Evolutionary conservation across 2,113 vertebrate species (phyloP), one percentile per base, ranked within the genome.

Genomic region (Neodon shergylaensis): DNA sequence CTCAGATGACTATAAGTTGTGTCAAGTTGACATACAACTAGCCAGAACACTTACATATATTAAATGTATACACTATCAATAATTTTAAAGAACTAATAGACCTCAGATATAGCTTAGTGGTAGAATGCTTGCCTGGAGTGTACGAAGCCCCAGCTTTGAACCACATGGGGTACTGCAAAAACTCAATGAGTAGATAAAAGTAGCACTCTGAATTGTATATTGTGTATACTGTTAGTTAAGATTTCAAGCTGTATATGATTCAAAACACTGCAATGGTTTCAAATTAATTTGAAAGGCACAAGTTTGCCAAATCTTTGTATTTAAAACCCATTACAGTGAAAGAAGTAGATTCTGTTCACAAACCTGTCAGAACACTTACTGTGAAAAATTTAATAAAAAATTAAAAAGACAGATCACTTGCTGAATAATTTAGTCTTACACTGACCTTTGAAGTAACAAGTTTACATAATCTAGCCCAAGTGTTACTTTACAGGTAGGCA

Each of bases 331-430:
- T 86, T 91, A 66, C 8, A 92, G 31, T 87, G 11, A 91, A 93
- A 90, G 49, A 65, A 5, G 14, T 36, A 82, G 9, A 93, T 94
- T 92, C 74, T 96, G 89, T 19, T 94, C 68, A 87, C 88, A 92
- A 79, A 63, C 79, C 90, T 94, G 90, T 89, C 90, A 93, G 0
- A 78, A 36, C 14, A 65, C 52, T 86, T 84, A 89, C 33, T 86
- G 72, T 90, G 52, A 89, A 96, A 96, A 86, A 77, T 79, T 61
- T 76, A 91, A 54, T 70, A 65, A 84, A 94, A 81, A 90, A 96
- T 79, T 95, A 73, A 95, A 90, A 84, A 39, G 90, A 93, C 24
- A 94, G 89, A 87, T 88, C 3, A 17, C 61, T 83, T 85, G 13
- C 47, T 76, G 73, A 96, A 31, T 91, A 91, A 68, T 94, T 94